Evolutionary conservation across 2,113 vertebrate species (phyloP), one percentile per base, ranked within the genome.

Genomic region (Cinclus mexicanus): DNA sequence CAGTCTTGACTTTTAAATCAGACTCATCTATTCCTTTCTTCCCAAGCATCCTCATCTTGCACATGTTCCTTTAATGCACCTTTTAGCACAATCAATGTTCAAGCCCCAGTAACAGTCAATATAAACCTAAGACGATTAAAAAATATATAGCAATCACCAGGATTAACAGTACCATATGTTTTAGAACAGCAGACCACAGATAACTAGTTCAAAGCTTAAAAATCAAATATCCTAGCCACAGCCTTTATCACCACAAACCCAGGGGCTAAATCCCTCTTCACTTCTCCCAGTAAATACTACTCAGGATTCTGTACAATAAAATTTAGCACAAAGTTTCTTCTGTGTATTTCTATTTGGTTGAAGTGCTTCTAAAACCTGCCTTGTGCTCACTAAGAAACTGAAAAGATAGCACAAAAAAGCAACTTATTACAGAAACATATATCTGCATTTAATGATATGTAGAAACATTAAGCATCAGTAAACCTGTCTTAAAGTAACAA

Each of bases 121-220:
- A 85, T 60, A 94, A 95, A 94, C 74, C 72, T 92, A 84, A 89
- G 83, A 86, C 76, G 86, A 90, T 93, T 92, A 61, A 93, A 93
- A 90, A 86, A 92, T 46, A 74, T 26, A 94, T 33, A 93, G 89
- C 83, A 95, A 93, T 89, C 96, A 97, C 41, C 22, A 71, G 70
- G 93, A 96, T 94, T 94, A 97, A 87, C 71, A 78, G 87, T 37
- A 91, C 91, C 90, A 95, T 90, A 89, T 96, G 94, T 76, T 94
- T 93, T 63, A 87, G 83, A 79, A 41, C 74, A 90, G 76, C 88
- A 90, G 83, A 85, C 52, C 80, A 59, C 42, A 68, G 87, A 92
- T 65, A 94, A 95, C 87, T 83, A 75, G 67, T 93, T 89, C 88
- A 96, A 87, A 93, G 94, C 95, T 96, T 94, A 96, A 91, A 95